These are phyloP conservation scores for Schizopygopsis pylzovi DNA, from an alignment of 2,797 vertebrate species.

Conservation along the genomic window DNA sequence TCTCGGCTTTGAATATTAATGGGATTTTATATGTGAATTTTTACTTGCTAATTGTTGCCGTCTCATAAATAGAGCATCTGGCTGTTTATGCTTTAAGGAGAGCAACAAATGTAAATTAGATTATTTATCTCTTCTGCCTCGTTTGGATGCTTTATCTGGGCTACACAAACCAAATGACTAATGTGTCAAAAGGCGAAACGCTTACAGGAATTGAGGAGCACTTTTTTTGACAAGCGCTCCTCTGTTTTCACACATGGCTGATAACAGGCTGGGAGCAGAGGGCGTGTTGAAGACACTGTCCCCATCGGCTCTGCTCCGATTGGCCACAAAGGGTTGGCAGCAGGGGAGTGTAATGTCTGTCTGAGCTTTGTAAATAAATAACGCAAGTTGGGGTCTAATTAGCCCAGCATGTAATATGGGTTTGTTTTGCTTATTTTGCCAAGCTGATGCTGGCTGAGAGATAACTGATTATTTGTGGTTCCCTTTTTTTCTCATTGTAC, in stretches of 20 bases:
- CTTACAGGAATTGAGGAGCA: conserved; percentile 46
- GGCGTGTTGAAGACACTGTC: conserved; percentile 38
- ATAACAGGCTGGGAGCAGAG: conserved; percentile 44
- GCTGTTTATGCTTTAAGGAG: conserved; percentile 54
- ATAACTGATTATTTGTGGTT: conserved; percentile 48
- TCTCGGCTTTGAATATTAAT: conserved; percentile 50
- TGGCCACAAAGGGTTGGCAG: conserved; percentile 54
- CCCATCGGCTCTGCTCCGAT: conserved; percentile 27
- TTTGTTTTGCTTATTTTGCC: conserved; percentile 57
- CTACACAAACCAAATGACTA: conserved; percentile 51
- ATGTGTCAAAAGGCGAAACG: conserved; percentile 51
- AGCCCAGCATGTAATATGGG: conserved; percentile 54
- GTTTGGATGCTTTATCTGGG: conserved; percentile 52
- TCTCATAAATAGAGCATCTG: conserved; percentile 61
- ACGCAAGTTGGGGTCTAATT: conserved; percentile 56
- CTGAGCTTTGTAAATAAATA: conserved; percentile 58
- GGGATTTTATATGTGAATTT: conserved; percentile 52
- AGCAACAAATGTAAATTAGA: conserved; percentile 62
- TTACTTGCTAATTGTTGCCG: conserved; percentile 60
- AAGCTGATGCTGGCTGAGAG: conserved; percentile 52
- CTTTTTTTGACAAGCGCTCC: conserved; percentile 37
- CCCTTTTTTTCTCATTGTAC: conserved; percentile 18
- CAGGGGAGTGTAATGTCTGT: conserved; percentile 40
- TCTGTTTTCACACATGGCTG: conserved; percentile 47
- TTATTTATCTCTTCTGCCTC: conserved; percentile 59